Evolutionary conservation across 1,140 invertebrate species (phyloP), one percentile per base, ranked within the genome.

Genomic region (Anagrus nilaparvatae): DNA sequence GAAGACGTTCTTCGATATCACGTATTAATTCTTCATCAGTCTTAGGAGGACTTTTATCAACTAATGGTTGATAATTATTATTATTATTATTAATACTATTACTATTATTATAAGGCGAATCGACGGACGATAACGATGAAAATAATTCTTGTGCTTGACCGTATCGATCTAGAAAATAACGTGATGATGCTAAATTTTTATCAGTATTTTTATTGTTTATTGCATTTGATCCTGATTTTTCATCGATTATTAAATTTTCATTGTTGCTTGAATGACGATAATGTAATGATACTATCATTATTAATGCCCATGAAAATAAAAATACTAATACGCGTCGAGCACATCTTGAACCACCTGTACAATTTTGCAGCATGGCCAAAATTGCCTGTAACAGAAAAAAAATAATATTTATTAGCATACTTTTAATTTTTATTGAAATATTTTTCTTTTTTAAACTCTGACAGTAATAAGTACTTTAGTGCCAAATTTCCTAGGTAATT

Each of bases 11-110:
- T 55, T 85, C 78, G 25, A 87, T 80, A 50, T 88, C 81, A 9
- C 76, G 74, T 18, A 89, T 76, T 21, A 90, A 63, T 53, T 82
- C 76, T 10, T 84, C 80, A 52, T 91, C 87, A n/a, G 73, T 74
- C 12, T 78, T 72, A 18, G 73, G 72, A 0, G 77, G 75, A 23
- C 76, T 73, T 35, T 75, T 76, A 66, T 84, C 82, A 9, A 84
- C 63, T 25, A 76, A 67, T n/a, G n/a, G n/a, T n/a, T n/a, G n/a
- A n/a, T n/a, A n/a, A n/a, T n/a, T n/a, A n/a, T n/a, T n/a, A n/a
- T 4, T 25, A 24, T 38, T 13, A 24, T 5, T 9, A 17, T 31
- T 32, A 24, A 68, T 7, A 21, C 12, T 36, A 13, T 16, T 25
- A 8, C 24, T 3, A 21, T 17, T 38, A 23, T 27, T 25, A 24